Conservation (phyloP, 53 echinoderm and acorn worm species). For the Pentamera pediparva region DNA sequence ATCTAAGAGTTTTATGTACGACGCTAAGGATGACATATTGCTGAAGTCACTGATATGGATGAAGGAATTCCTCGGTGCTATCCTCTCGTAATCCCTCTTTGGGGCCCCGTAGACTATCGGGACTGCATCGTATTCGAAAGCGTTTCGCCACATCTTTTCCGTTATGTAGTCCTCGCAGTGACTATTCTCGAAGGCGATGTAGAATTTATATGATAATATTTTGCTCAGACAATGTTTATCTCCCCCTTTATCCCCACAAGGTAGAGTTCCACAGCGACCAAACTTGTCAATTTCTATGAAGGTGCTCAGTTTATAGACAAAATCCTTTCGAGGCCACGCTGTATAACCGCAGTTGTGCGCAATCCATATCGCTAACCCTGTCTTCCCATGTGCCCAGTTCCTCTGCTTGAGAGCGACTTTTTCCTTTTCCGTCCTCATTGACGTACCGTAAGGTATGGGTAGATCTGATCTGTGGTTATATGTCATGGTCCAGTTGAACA, state of each 20-base stretch:
- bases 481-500: slow-evolving; percentile 19
- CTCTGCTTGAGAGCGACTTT: neutral
- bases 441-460: neutral
- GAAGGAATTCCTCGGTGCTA: neutral
- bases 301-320: neutral
- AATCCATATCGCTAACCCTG: neutral
- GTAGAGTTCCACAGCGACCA: slow-evolving; percentile 5
- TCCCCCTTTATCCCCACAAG: neutral
- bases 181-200: slow-evolving; percentile 10
- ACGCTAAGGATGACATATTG: neutral
- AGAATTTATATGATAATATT: slow-evolving; percentile 20
- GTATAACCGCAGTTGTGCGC: neutral
- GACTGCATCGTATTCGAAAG: neutral
- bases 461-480: neutral
- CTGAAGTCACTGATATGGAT: neutral
- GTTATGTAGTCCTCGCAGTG: slow-evolving; percentile 19
- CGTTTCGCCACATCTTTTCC: slow-evolving; percentile 12
- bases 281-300: neutral
- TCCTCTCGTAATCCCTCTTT: neutral
- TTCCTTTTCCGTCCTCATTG: neutral
- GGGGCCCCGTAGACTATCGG: slow-evolving; percentile 10
- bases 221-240: neutral
- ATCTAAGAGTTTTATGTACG: slow-evolving; percentile 11
- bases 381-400: slow-evolving; percentile 11
- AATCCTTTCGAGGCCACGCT: neutral